Conservation (phyloP, 2,888 invertebrate genomes). For the Cryptophagus acutangulus region DNA sequence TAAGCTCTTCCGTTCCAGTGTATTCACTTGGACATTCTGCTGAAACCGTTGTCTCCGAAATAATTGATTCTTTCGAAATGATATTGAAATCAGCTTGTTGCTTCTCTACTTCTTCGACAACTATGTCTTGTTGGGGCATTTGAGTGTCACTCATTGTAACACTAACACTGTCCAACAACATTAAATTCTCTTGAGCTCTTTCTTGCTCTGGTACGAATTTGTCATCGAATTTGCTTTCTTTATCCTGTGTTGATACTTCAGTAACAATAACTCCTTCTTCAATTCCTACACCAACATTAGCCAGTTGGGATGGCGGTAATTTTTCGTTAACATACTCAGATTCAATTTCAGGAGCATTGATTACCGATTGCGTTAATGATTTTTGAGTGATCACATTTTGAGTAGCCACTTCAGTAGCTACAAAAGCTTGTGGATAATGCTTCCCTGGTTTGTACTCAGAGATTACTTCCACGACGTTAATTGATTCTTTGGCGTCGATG, state of each 20-base stretch:
- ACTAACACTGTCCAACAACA: slow-evolving; percentile 54
- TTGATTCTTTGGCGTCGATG: slow-evolving; percentile 58
- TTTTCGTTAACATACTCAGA: slow-evolving; percentile 56
- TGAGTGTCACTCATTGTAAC: slow-evolving; percentile 61
- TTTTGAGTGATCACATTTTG: slow-evolving; percentile 61
- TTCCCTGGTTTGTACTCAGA: slow-evolving; percentile 69
- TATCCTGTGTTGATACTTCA: slow-evolving; percentile 59
- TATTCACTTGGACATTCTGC: slow-evolving; percentile 59
- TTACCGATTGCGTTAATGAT: slow-evolving; percentile 61
- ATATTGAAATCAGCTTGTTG: slow-evolving; percentile 59
- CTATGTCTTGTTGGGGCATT: slow-evolving; percentile 56
- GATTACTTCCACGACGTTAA: slow-evolving; percentile 64
- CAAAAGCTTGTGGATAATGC: slow-evolving; percentile 73
- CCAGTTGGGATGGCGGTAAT: slow-evolving; percentile 58
- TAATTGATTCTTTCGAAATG: slow-evolving; percentile 58
- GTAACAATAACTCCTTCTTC: slow-evolving; percentile 58
- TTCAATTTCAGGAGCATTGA: slow-evolving; percentile 65
- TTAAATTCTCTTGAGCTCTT: slow-evolving; percentile 52
- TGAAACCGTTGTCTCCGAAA: slow-evolving; percentile 54
- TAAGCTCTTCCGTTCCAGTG: slow-evolving; percentile 46
- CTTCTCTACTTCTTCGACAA: slow-evolving; percentile 48
- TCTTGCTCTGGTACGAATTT: slow-evolving; percentile 45
- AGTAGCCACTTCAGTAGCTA: slow-evolving; percentile 71
- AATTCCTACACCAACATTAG: slow-evolving; percentile 54
- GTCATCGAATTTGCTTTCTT: slow-evolving; percentile 55